Base-by-base conservation (phyloP, 2,888 invertebrate species). In the Scrobipalpa atriplicella region DNA sequence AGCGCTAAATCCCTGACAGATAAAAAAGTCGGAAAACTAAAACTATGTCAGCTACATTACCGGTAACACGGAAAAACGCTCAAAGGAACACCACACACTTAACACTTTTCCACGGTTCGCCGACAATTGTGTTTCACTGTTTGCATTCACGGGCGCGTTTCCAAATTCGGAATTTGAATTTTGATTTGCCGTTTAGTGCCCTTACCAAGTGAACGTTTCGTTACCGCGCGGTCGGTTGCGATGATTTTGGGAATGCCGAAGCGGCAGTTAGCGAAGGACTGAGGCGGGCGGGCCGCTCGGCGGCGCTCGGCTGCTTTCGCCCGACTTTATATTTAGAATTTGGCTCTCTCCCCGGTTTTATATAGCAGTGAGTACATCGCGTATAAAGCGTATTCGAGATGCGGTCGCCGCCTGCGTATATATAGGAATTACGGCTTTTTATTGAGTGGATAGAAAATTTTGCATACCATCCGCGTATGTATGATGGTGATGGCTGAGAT, bases 261-360 rank as follows among this genome's bases (percentile, higher is more conserved):
- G 86, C 90, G 91, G 89, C 90, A 86, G 92, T 84, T 86, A 83
- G 85, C 86, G 87, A 74, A 86, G 87, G 86, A 92, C 92, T 92
- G 92, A 90, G 87, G 87, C 89, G 91, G 90, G 90, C 91, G 91
- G 85, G 85, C 86, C 83, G 76, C 78, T 90, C 91, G 90, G 83
- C 70, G 73, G 80, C 81, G 78, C 78, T 90, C 91, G 92, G 89
- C 76, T 84, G 81, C 84, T 80, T 85, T 92, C 89, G 90, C 85
- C 81, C 81, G 82, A 81, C 86, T 87, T 93, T 94, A 94, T 92
- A 93, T 92, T 94, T 94, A 94, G 94, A 94, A 92, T 91, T 94
- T 94, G 94, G 94, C 94, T 93, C 91, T 92, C 90, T 91, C 93
- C 94, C 94, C 92, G 91, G 92, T 91, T 92, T 92, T 90, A 92